Base-by-base conservation (phyloP, 2,113 vertebrate genomes). In the Triplophysa tibetana region DNA sequence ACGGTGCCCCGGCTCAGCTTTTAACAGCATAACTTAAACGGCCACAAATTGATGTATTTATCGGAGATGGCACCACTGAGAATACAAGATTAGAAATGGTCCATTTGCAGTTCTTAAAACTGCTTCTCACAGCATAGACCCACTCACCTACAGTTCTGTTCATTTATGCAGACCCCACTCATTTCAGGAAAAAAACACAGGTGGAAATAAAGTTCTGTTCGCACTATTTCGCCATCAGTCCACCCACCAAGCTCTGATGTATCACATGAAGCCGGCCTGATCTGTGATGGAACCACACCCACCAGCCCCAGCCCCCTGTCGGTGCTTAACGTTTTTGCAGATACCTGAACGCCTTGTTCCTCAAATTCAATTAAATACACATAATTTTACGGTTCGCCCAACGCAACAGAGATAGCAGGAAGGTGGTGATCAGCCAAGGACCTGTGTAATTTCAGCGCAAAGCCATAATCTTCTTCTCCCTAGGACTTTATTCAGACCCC, bases 371-470 rank as follows among this genome's bases (percentile, higher is more conserved):
- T 23, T 24, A 60, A 58, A 65, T 29, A 60, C 23, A 56, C 8
- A 10, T 2, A 7, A 19, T 38, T 78, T 62, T 60, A 81, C 50
- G 19, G 23, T 65, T n/a, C 23, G 1, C 56, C 62, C 33, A 54
- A 64, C 58, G 64, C 70, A 56, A 78, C 50, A 54, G 29, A 81
- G 33, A 63, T 56, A 24, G 14, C 45, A 26, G 19, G 24, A 64
- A 84, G 29, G 45, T 77, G 58, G 45, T 16, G 26, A 52, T 23
- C 2, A 4, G 45, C 67, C 80, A 70, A 14, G 24, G 68, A 77
- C 83, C 62, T n/a, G 60, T 74, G 54, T 81, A 70, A 81, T 81
- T 81, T 70, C 80, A 65, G 1, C 62, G 58, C 38, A 52, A 73
- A 41, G 43, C 64, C 69, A 13, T 45, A 56, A 43, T 60, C 54